Evolutionary conservation across 2,113 vertebrate species (phyloP).

Genomic region (Salvelinus fontinalis): DNA sequence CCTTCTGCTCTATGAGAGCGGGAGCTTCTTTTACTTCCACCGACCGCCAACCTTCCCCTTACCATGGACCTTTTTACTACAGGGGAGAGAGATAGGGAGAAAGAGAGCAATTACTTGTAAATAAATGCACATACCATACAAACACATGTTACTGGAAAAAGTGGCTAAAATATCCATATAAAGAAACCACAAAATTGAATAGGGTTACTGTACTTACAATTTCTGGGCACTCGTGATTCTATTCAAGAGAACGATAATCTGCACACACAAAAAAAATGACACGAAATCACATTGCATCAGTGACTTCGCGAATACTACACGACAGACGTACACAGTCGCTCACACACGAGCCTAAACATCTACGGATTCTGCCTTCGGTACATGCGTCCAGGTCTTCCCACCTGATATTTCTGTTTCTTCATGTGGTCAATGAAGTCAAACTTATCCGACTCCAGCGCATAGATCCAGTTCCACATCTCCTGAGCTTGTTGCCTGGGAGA

Average conservation of each 20-base stretch:
- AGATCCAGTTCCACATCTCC: constrained; percentile 85
- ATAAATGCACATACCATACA: background rate
- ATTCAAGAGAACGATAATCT: constrained; percentile 79
- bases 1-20: background rate
- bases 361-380: background rate
- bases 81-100: background rate
- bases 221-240: constrained; percentile 80
- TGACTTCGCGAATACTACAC: background rate
- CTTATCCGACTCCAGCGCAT: constrained; percentile 89
- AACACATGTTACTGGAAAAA: background rate
- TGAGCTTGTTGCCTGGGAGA: constrained; percentile 80
- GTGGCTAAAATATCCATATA: background rate
- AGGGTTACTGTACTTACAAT: constrained; percentile 67
- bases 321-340: background rate
- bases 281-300: background rate
- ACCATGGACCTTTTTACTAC: constrained; percentile 75
- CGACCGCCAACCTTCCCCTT: constrained; percentile 79
- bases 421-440: constrained; percentile 85
- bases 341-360: background rate
- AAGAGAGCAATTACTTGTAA: background rate
- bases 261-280: background rate
- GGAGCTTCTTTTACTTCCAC: constrained; percentile 69
- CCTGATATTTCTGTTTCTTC: constrained; percentile 89
- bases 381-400: constrained; percentile 27
- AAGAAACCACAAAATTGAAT: background rate